These are phyloP conservation scores for Harpagifer antarcticus DNA, from an alignment of 2,797 vertebrate species.

Conservation along the genomic window DNA sequence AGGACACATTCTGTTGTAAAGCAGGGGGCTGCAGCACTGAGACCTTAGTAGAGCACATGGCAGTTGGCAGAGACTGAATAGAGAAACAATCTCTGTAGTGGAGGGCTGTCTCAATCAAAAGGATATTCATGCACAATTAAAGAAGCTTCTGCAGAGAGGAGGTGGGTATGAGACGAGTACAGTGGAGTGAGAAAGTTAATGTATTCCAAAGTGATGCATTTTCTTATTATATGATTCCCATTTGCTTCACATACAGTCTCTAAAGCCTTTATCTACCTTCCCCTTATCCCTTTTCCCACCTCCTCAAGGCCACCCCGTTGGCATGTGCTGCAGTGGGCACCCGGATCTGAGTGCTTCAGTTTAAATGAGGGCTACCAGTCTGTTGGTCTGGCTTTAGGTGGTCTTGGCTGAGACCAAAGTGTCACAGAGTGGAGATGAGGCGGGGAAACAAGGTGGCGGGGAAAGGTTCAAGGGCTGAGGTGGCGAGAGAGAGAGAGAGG, in stretches of 20 bases:
- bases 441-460: slow-evolving; percentile 43
- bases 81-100: slow-evolving; percentile 52
- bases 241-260: slow-evolving; percentile 39
- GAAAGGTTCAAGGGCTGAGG: slow-evolving; percentile 60
- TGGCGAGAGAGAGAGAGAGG: slow-evolving; percentile 48
- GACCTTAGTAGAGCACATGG: slow-evolving; percentile 67
- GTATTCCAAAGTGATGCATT: slow-evolving; percentile 48
- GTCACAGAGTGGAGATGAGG: slow-evolving; percentile 63
- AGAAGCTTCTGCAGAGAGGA: slow-evolving; percentile 43
- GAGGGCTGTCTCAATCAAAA: slow-evolving; percentile 58
- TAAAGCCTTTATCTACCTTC: slow-evolving; percentile 44
- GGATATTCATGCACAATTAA: slow-evolving; percentile 70
- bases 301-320: slow-evolving; percentile 48
- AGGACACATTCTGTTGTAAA: slow-evolving; percentile 62
- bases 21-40: slow-evolving; percentile 52
- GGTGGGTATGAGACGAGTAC: slow-evolving; percentile 28
- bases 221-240: slow-evolving; percentile 42
- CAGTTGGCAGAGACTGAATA: slow-evolving; percentile 70
- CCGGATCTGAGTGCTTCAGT: slow-evolving; percentile 54
- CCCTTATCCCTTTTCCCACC: slow-evolving; percentile 49
- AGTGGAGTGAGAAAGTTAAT: slow-evolving; percentile 25
- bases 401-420: slow-evolving; percentile 65
- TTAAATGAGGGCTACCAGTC: slow-evolving; percentile 53
- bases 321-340: slow-evolving; percentile 49
- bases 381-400: slow-evolving; percentile 60